Evolutionary conservation across 2,888 invertebrate species (phyloP), one percentile per base, ranked within the genome.

Genomic region (Daptonema setosum): DNA sequence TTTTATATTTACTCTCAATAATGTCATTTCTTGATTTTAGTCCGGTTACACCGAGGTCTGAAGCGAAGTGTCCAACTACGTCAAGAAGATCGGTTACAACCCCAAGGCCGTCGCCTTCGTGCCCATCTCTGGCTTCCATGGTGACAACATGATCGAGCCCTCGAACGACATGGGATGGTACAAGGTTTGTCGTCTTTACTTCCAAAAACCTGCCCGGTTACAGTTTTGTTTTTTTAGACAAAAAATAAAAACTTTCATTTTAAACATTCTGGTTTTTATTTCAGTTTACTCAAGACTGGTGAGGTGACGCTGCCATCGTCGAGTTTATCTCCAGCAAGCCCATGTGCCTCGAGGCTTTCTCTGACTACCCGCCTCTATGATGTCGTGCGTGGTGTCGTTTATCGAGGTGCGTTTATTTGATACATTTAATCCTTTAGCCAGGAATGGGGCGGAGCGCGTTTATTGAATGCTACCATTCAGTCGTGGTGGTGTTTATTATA

Each of bases 81-180:
- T 97, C 74, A 97, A 97, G 81, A 97, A 95, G 78, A 91, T 97
- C 69, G 76, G 97, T 76, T 97, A 95, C 81, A 95, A 95, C 76
- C 91, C 95, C 62, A 83, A 84, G 66, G 82, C 85, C 55, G 93
- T 97, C 67, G 83, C 95, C 63, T 95, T 95, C 77, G 91, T 97
- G 61, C 97, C 97, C 71, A 95, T 99, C 76, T 97, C 95, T 70
- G 97, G 97, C 70, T 97, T 93, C 93, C 87, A 93, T 75, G 97
- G 97, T 74, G 97, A 99, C 79, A 99, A 97, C 82, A 95, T 99
- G 93, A 78, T 97, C 77, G 95, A 95, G 78, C n/a, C n/a, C n/a
- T n/a, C n/a, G n/a, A n/a, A n/a, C n/a, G n/a, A n/a, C n/a, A n/a
- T n/a, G n/a, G n/a, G n/a, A n/a, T n/a, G n/a, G n/a, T n/a, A n/a